These are phyloP conservation scores for Simalia tracyae DNA, from an alignment of 2,797 vertebrate species.

Conservation along the genomic window DNA sequence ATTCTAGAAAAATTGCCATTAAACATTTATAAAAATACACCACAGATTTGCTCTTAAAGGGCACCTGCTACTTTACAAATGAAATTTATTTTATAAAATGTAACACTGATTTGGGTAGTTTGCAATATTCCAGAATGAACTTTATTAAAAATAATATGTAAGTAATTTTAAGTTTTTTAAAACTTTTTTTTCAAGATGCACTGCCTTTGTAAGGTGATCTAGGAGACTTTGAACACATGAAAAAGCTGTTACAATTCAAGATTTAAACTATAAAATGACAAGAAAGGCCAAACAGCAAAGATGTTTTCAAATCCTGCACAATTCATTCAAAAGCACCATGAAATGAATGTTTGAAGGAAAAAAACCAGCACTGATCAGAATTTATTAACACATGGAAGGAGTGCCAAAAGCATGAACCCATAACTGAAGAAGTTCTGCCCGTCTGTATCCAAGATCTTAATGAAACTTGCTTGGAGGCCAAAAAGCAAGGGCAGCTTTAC, in stretches of 20 bases:
- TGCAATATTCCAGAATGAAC: not conserved
- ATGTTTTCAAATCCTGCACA: not conserved
- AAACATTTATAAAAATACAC: slow-evolving; percentile 11
- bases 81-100: not conserved
- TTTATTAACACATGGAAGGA: not conserved
- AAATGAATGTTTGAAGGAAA: not conserved
- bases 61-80: not conserved
- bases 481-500: not conserved
- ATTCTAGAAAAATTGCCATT: slow-evolving; percentile 76
- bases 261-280: not conserved
- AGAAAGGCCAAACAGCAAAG: not conserved
- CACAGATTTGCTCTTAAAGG: not conserved
- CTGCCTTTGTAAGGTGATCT: not conserved
- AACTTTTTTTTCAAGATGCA: not conserved
- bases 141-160: not conserved
- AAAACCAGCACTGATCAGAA: not conserved
- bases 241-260: not conserved
- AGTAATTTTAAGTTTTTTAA: not conserved
- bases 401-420: not conserved
- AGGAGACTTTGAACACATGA: not conserved
- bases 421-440: not conserved
- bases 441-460: not conserved
- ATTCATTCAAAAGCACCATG: not conserved
- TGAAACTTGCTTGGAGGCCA: too few species aligned
- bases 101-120: not conserved